A percentile compares a stretch with the other conserved stretches of the same genome.
These are phyloP conservation scores for Calyptomena viridis DNA, from an alignment of 2,113 vertebrate species.

Conservation along the genomic window DNA sequence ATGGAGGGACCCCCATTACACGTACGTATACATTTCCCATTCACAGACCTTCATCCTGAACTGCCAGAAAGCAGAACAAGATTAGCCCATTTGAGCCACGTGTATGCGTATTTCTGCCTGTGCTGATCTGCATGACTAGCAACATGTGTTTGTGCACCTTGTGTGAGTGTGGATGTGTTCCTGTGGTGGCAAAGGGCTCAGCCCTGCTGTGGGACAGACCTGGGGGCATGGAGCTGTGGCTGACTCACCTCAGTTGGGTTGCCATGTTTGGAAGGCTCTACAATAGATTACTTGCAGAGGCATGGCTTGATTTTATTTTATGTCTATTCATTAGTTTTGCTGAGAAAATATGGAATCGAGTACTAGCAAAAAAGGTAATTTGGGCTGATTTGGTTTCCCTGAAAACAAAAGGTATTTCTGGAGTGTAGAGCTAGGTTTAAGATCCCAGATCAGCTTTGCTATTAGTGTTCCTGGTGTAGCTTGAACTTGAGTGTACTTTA, in stretches of 20 bases:
- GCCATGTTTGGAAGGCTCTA: not conserved
- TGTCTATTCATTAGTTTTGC: not conserved
- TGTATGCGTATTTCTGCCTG: not conserved
- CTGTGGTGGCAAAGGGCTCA: not conserved
- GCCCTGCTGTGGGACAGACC: rapidly evolving
- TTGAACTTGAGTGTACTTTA: not conserved
- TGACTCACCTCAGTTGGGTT: rapidly evolving
- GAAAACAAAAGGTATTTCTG: not conserved
- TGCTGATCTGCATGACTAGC: not conserved
- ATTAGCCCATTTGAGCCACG: not conserved
- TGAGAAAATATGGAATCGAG: not conserved
- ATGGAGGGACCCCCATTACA: not conserved
- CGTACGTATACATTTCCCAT: not conserved
- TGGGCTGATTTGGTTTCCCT: not conserved
- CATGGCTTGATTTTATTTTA: not conserved
- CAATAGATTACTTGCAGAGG: not conserved
- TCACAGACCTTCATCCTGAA: not conserved
- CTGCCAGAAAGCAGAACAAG: not conserved
- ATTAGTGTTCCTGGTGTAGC: not conserved
- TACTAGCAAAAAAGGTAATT: not conserved
- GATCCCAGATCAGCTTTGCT: not conserved
- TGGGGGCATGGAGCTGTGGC: not conserved
- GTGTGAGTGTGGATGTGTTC: not conserved
- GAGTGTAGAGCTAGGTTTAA: not conserved
- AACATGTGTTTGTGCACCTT: rapidly evolving